These are phyloP conservation scores for Anguilla marmorata DNA, from an alignment of 2,797 vertebrate species.

Conservation along the genomic window DNA sequence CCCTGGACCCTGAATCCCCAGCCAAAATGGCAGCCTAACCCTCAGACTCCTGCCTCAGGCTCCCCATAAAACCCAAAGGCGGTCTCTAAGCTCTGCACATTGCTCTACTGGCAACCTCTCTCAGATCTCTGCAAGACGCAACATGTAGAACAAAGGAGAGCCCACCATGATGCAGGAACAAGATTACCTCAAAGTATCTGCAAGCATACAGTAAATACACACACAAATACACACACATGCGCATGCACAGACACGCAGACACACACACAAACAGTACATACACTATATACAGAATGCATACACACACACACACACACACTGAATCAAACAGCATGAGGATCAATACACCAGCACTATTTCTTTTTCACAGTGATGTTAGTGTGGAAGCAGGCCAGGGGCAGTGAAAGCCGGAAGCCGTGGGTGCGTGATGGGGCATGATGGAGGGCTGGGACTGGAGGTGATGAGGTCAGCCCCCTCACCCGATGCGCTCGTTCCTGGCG, in stretches of 20 bases:
- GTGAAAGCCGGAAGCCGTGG: not conserved
- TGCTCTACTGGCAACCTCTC: not conserved
- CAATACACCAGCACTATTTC: not conserved
- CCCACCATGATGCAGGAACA: not conserved
- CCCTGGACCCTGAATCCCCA: not conserved
- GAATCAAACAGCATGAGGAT: conserved; percentile 23
- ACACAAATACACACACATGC: too few relatives aligned
- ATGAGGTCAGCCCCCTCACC: conserved; percentile 32
- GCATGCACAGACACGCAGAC: not conserved
- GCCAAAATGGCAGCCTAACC: conserved; percentile 4
- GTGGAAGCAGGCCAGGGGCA: not conserved
- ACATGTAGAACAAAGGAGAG: not conserved
- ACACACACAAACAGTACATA: not conserved
- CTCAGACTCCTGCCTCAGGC: not conserved
- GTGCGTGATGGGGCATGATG: not conserved
- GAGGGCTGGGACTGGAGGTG: not conserved
- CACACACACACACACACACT: not conserved
- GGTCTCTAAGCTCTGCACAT: not conserved
- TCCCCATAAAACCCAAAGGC: not conserved
- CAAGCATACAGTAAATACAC: not conserved
- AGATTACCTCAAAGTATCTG: not conserved
- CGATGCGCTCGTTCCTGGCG: conserved; percentile 58
- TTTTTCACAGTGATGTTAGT: not conserved
- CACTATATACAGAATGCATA: not conserved
- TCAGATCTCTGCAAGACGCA: not conserved